phyloP scores from a whole-genome alignment of 1,140 invertebrate species.

The Wiebesia pumilae region DNA sequence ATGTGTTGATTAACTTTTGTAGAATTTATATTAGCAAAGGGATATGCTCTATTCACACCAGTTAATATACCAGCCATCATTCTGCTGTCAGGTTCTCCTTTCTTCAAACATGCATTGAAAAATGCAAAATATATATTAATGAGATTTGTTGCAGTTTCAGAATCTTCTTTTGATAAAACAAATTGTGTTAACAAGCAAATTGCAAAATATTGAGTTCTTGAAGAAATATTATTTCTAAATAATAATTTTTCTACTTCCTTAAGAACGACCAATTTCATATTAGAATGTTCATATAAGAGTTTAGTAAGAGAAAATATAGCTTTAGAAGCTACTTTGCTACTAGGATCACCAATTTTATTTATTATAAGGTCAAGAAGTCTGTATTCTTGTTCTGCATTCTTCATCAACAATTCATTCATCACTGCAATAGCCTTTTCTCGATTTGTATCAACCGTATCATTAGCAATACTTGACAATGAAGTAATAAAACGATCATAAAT shows the following conservation, averaged over 20 bases:
- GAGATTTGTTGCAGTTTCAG: slow-evolving; percentile 85
- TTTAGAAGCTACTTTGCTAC: slow-evolving; percentile 90
- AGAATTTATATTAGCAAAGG: slow-evolving; percentile 80
- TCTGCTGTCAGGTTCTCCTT: slow-evolving; percentile 92
- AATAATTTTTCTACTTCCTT: slow-evolving; percentile 92
- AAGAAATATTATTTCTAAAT: slow-evolving; percentile 89
- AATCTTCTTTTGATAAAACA: slow-evolving; percentile 82
- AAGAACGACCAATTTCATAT: slow-evolving; percentile 93
- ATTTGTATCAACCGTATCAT: slow-evolving; percentile 85
- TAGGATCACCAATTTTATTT: slow-evolving; percentile 97
- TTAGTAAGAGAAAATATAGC: slow-evolving; percentile 90
- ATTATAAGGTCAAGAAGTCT: slow-evolving; percentile 87
- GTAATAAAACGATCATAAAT: slow-evolving; percentile 84
- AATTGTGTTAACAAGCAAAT: slow-evolving; percentile 94
- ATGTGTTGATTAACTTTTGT: slow-evolving; percentile 81
- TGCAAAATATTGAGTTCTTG: slow-evolving; percentile 93
- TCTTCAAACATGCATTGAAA: slow-evolving; percentile 94
- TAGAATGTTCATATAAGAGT: slow-evolving; percentile 89
- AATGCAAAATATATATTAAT: slow-evolving; percentile 96
- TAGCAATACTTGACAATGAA: slow-evolving; percentile 78
- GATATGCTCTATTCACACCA: slow-evolving; percentile 92
- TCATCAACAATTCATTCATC: slow-evolving; percentile 86
- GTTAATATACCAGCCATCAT: slow-evolving; percentile 93
- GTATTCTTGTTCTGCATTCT: slow-evolving; percentile 92
- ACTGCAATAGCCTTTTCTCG: slow-evolving; percentile 87